Evolutionary conservation across 1,140 invertebrate species (phyloP), one percentile per base, ranked within the genome.

Genomic region (Paralvinella palmiformis): DNA sequence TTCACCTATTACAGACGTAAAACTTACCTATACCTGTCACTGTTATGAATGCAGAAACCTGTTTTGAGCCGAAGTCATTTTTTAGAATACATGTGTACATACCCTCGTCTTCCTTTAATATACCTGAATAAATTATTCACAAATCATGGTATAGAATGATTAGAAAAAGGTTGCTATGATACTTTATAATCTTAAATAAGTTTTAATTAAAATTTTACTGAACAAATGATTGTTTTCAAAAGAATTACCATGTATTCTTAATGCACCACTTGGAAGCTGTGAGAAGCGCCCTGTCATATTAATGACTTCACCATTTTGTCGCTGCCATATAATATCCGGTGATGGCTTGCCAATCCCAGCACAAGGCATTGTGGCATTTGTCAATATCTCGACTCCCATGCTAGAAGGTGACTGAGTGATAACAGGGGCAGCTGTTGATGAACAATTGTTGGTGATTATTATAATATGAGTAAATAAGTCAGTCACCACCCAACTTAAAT

Each of bases 21-120:
- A 27, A 65, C 72, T 65, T 66, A 81, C 81, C 76, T 61, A 84
- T 78, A 62, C 82, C 82, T 33, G 80, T 82, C 15, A 84, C 75
- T 31, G 74, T 76, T 6, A 84, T 63, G 63, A 68, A 77, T 4
- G 78, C 81, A 6, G 73, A 69, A 41, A 70, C 67, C 33, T 81
- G 74, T 59, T 67, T 68, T 6, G 66, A 66, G 24, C 83, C 83
- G 73, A 83, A 83, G 24, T 74, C 68, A 69, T 84, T 84, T 67
- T 73, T 73, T 13, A 77, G 81, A 4, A 71, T 69, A 71, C 83
- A 84, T 1, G 75, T 79, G 71, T 81, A 84, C 27, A 72, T 66
- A 1, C 78, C 80, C 63, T 79, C 73, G 68, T 82, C 75, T 35
- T 64, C 71, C 22, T 72, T 63, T 20, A 64, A 37, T 5, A 75